A percentile compares a stretch with the other conserved stretches of the same genome.
phyloP scores from a whole-genome alignment of 1,140 invertebrate genomes.

The honey bee (Apis mellifera) region Amel_HAv3.1 CM009939.2:7402501-7403000 shows the following conservation, averaged over 20 bases:
- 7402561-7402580: slow-evolving; percentile 33
- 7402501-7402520: slow-evolving; percentile 64
- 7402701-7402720: slow-evolving; percentile 56
- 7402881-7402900: slow-evolving; percentile 70
- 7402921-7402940: slow-evolving; percentile 45
- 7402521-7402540: slow-evolving; percentile 65
- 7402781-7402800: slow-evolving; percentile 56
- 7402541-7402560: slow-evolving; percentile 50
- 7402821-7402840: slow-evolving; percentile 67
- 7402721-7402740: slow-evolving; percentile 59
- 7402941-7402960: slow-evolving; percentile 42
- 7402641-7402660: slow-evolving; percentile 40
- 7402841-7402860: slow-evolving; percentile 74
- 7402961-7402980: slow-evolving; percentile 58
- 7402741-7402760: slow-evolving; percentile 69
- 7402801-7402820: slow-evolving; percentile 64
- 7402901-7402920: slow-evolving; percentile 58
- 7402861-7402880: slow-evolving; percentile 76
- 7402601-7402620: slow-evolving; percentile 46
- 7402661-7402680: slow-evolving; percentile 57
- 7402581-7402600: slow-evolving; percentile 28
- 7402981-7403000: slow-evolving; percentile 62
- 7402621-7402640: slow-evolving; percentile 15
- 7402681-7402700: slow-evolving; percentile 56
- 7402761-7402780: slow-evolving; percentile 66